Evolutionary conservation across 2,888 invertebrate genomes (phyloP), one percentile per base, ranked within the genome.

Genomic region (Thera britannica): DNA sequence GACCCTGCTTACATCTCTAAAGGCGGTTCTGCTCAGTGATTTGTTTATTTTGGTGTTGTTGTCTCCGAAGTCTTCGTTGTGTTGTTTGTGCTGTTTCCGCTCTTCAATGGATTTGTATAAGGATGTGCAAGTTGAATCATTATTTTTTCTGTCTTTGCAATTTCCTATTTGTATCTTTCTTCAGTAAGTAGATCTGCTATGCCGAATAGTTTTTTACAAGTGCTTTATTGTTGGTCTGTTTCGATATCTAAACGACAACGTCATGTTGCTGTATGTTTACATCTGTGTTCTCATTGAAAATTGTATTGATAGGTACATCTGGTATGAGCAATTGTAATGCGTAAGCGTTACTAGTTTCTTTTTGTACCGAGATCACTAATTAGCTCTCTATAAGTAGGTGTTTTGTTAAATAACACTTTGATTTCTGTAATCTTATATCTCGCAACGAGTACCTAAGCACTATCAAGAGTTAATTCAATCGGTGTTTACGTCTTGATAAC

Each of bases 131-230:
- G 78, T 84, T 84, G 81, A 86, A 82, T 85, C 79, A 84, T 83
- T 83, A 79, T 77, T 81, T 83, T 84, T 86, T 84, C 85, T 83
- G 84, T 79, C 81, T 85, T 85, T 83, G 82, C 84, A 79, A 75
- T 83, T 75, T 78, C 74, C 79, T 75, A 77, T 76, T 79, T 78
- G 75, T 77, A 73, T 77, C 2, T 51, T 23, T 6, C 65, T 74
- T 70, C 78, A 75, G 75, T 76, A 74, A 73, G 73, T 73, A 67
- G 61, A 70, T 57, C 51, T 41, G 52, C 34, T 54, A 52, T 55
- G 41, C 58, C 70, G 23, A 54, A 67, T 61, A 34, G 23, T 54
- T 60, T 46, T 68, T 55, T 54, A 67, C 52, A 62, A 67, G 23
- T 62, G 58, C 51, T 72, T 48, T 38, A 67, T 62, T 56, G 49